A percentile compares a stretch with the other conserved stretches of the same genome.
Conservation (phyloP, 2,797 vertebrate genomes). For the Novumbra hubbsi region DNA sequence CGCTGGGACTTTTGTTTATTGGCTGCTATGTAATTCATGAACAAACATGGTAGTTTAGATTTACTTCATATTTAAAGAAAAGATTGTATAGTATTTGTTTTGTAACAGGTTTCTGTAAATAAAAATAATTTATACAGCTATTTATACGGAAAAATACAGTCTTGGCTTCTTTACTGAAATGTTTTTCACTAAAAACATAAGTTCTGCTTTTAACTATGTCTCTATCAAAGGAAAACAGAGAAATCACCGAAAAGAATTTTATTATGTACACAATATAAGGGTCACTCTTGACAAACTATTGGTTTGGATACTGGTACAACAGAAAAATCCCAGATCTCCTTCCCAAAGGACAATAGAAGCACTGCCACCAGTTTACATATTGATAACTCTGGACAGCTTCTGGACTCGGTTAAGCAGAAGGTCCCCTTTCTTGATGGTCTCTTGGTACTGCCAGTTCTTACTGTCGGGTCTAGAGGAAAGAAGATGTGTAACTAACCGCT, state of each 20-base stretch:
- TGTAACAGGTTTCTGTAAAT: slow-evolving; percentile 99
- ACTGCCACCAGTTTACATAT: slow-evolving; percentile 81
- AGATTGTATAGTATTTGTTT: slow-evolving; percentile 99
- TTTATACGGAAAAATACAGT: slow-evolving; percentile 94
- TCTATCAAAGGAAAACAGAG: background rate
- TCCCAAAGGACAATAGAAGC: slow-evolving; percentile 25
- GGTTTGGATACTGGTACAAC: slow-evolving; percentile 40
- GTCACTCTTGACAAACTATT: slow-evolving; percentile 57
- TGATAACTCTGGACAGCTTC: slow-evolving; percentile 97
- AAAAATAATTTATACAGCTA: slow-evolving; percentile 99
- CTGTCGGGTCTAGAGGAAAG: slow-evolving; percentile 87
- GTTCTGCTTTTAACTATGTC: background rate
- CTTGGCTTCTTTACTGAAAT: slow-evolving; percentile 55
- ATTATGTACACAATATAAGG: slow-evolving; percentile 77
- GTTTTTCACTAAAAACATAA: background rate
- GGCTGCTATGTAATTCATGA: slow-evolving; percentile 99
- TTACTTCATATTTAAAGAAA: slow-evolving; percentile 99
- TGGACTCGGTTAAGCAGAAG: slow-evolving; percentile 97
- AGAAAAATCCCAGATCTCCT: slow-evolving; percentile 28
- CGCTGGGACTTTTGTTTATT: slow-evolving; percentile 96
- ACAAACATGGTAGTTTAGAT: slow-evolving; percentile 98
- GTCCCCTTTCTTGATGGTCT: slow-evolving; percentile 99
- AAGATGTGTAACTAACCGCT: background rate
- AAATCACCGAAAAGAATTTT: slow-evolving; percentile 54
- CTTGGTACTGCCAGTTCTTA: slow-evolving; percentile 99